Evolutionary conservation across 2,113 vertebrate species (phyloP).

Genomic region (Melanocharis versteri): DNA sequence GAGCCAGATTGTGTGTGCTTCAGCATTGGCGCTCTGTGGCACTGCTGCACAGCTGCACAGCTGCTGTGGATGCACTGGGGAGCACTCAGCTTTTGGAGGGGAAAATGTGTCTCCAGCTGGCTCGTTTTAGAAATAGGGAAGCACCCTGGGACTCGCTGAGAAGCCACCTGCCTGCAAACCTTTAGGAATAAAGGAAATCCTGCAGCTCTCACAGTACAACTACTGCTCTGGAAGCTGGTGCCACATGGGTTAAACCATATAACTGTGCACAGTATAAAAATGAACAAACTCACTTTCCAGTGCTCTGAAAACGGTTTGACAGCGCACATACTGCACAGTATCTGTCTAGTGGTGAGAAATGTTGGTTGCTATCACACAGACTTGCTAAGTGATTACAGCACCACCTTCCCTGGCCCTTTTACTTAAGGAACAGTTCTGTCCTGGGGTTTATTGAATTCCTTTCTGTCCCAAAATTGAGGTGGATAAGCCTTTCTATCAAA

Average conservation of each 20-base stretch:
- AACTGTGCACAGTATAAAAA: neutral
- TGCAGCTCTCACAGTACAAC: neutral
- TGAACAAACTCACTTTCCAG: neutral
- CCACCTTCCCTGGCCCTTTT: neutral
- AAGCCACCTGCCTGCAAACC: neutral
- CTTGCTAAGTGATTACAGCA: neutral
- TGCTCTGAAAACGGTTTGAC: neutral
- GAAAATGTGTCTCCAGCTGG: neutral
- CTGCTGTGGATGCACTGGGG: neutral
- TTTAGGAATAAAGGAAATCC: neutral
- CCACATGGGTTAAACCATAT: neutral
- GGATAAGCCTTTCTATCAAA: neutral
- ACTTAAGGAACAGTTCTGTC: neutral
- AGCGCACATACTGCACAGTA: neutral
- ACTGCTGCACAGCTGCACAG: neutral
- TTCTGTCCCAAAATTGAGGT: neutral
- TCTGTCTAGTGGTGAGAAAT: neutral
- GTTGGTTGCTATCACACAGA: neutral
- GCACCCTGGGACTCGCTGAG: neutral
- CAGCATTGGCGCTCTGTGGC: neutral
- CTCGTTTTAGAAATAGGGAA: neutral
- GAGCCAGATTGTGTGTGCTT: neutral
- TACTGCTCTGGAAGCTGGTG: neutral
- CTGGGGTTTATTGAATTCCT: neutral
- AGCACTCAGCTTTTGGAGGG: neutral